phyloP scores from a whole-genome alignment of 1,140 invertebrate genomes.

The Lordiphosa stackelbergi region DNA sequence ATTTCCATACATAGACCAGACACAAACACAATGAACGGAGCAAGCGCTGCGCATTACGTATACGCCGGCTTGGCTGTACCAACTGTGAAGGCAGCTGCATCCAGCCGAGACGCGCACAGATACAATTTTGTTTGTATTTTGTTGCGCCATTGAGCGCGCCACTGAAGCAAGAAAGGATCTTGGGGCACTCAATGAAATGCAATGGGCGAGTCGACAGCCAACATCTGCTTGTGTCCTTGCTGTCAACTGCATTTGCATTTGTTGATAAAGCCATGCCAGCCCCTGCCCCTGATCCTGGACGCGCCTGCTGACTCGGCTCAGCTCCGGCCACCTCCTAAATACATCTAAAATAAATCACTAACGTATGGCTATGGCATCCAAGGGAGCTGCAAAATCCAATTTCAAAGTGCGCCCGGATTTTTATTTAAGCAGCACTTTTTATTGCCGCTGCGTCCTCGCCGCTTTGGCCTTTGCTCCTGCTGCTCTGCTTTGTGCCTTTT shows the following conservation, averaged over 20 bases:
- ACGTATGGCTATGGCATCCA: slow-evolving; percentile 32
- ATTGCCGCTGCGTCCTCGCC: slow-evolving; percentile 3
- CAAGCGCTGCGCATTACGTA: slow-evolving; percentile 54
- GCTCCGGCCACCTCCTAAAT: slow-evolving; percentile 31
- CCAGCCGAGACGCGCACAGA: slow-evolving; percentile 36
- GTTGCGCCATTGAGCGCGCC: slow-evolving; percentile 69
- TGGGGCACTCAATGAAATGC: slow-evolving; percentile 51
- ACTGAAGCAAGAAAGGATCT: slow-evolving; percentile 46
- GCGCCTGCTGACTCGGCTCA: slow-evolving; percentile 7
- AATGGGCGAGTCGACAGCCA: slow-evolving; percentile 23
- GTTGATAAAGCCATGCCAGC: slow-evolving; percentile 62
- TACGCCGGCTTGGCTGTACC: slow-evolving; percentile 36
- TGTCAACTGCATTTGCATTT: slow-evolving; percentile 68
- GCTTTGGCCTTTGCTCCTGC: slow-evolving; percentile 8
- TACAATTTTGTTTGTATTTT: slow-evolving; percentile 63
- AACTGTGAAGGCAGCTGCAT: slow-evolving; percentile 30
- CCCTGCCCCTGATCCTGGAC: background rate
- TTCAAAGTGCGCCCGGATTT: slow-evolving; percentile 45
- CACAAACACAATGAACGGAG: slow-evolving; percentile 14
- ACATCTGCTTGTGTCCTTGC: slow-evolving; percentile 36
- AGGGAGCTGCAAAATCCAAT: slow-evolving; percentile 54
- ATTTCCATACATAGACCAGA: slow-evolving; percentile 31
- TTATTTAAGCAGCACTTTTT: slow-evolving; percentile 52
- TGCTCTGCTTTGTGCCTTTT: slow-evolving; percentile 15
- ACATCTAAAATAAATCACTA: slow-evolving; percentile 59